These are phyloP conservation scores for Cosmia trapezina DNA, from an alignment of 2,888 invertebrate genomes.

Conservation along the genomic window DNA sequence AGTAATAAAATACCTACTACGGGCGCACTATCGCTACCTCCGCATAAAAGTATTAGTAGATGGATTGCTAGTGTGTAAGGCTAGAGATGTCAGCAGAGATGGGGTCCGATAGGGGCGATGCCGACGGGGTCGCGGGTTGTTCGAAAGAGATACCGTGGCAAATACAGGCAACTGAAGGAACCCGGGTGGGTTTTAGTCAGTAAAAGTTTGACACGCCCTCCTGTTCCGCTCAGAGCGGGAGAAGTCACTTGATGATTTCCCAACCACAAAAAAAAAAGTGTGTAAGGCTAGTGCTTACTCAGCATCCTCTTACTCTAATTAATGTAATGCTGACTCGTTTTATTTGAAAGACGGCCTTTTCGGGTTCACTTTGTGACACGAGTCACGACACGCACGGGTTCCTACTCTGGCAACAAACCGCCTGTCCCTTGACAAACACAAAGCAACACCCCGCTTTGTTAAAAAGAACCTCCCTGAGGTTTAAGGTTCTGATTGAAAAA, in stretches of 20 bases:
- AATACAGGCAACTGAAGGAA: too few species aligned
- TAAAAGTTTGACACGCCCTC: too few species aligned
- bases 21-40: neutral
- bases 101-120: too few species aligned
- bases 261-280: too few species aligned
- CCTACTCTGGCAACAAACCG: conserved; percentile 19
- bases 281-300: neutral
- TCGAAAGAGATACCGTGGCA: too few species aligned
- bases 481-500: conserved; percentile 17
- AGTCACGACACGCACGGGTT: conserved; percentile 37
- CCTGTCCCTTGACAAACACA: conserved; percentile 23
- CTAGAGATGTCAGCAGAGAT: too few species aligned
- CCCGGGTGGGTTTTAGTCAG: too few species aligned
- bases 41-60: neutral
- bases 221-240: too few species aligned
- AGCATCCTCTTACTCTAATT: conserved; percentile 15
- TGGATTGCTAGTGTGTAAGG: neutral
- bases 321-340: conserved; percentile 28
- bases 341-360: conserved; percentile 32
- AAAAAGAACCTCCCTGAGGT: conserved; percentile 3
- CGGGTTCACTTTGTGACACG: conserved; percentile 21
- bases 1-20: neutral
- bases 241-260: too few species aligned
- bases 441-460: conserved; percentile 29
- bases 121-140: too few species aligned